Evolutionary conservation across 2,888 invertebrate species (phyloP).

Genomic region (Eupithecia inturbata): DNA sequence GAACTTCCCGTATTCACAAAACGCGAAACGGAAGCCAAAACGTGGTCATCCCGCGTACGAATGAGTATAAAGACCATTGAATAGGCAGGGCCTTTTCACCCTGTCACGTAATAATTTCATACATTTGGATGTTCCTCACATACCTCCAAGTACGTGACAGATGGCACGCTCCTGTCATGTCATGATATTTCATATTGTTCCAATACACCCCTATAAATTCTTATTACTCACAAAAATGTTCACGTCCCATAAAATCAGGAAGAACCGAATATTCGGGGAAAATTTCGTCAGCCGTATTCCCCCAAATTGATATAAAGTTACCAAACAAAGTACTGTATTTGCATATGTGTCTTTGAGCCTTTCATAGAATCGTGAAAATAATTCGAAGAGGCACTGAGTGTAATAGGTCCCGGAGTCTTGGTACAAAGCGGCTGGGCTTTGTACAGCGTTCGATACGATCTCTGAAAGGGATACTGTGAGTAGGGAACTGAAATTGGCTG

Average conservation of each 20-base stretch:
- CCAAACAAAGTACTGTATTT: slow-evolving; percentile 43
- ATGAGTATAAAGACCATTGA: background rate
- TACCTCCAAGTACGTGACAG: slow-evolving; percentile 3
- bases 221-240: slow-evolving; percentile 19
- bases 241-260: slow-evolving; percentile 30
- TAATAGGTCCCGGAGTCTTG: slow-evolving; percentile 49
- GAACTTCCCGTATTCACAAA: background rate
- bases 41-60: background rate
- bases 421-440: slow-evolving; percentile 39
- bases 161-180: slow-evolving; percentile 10
- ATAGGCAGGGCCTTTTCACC: background rate
- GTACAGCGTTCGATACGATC: slow-evolving; percentile 15
- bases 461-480: too few relatives aligned
- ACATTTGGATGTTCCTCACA: slow-evolving; percentile 7
- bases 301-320: slow-evolving; percentile 35
- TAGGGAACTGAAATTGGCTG: background rate
- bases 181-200: slow-evolving; percentile 12
- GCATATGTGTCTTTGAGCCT: slow-evolving; percentile 43
- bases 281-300: slow-evolving; percentile 25
- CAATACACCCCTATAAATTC: slow-evolving; percentile 12
- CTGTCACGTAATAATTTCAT: background rate
- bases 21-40: background rate
- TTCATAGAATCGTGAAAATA: slow-evolving; percentile 43
- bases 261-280: slow-evolving; percentile 16
- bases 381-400: slow-evolving; percentile 51